Conservation (phyloP, 2,888 invertebrate species). For the Spicauda simplicius region DNA sequence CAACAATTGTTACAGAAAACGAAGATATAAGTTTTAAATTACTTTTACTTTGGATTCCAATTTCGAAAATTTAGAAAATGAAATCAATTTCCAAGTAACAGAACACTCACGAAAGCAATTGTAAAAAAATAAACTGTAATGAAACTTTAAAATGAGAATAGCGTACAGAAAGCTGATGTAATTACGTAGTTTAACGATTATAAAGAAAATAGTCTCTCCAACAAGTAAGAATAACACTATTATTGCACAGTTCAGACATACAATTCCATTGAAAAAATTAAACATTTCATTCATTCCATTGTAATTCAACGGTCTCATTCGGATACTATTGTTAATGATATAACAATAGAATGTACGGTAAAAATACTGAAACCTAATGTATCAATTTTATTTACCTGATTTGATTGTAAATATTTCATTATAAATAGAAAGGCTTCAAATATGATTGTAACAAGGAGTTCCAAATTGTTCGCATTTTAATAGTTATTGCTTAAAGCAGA, state of each 20-base stretch:
- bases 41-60: not conserved
- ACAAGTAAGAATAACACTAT: not conserved
- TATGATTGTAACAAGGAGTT: not conserved
- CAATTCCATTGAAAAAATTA: not conserved
- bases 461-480: too few relatives aligned
- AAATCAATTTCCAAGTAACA: too few relatives aligned
- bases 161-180: not conserved
- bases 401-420: not conserved
- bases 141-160: not conserved
- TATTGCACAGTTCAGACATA: not conserved
- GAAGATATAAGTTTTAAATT: too few relatives aligned
- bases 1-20: too few relatives aligned
- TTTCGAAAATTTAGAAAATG: not conserved
- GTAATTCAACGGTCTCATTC: not conserved
- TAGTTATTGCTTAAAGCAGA: not conserved
- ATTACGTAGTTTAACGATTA: too few relatives aligned
- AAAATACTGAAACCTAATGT: too few relatives aligned
- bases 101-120: not conserved
- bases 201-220: too few relatives aligned
- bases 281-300: slow-evolving; percentile 1
- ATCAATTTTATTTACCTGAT: not conserved
- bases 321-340: not conserved
- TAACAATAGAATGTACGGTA: not conserved
- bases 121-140: not conserved
- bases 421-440: not conserved